These are phyloP conservation scores for Anoplopoma fimbria DNA, from an alignment of 2,113 vertebrate genomes.

Conservation along the genomic window DNA sequence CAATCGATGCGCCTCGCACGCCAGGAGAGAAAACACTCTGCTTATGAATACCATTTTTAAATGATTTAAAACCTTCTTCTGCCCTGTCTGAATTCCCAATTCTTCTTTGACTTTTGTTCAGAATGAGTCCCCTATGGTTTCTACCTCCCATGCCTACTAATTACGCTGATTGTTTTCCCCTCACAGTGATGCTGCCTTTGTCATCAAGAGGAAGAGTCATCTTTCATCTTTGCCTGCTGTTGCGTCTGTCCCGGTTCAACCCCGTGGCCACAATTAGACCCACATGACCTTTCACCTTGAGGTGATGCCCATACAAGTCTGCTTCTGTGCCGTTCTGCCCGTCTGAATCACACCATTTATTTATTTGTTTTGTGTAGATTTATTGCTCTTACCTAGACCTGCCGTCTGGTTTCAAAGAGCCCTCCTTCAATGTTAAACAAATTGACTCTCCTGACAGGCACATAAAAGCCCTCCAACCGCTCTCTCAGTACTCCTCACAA, in stretches of 20 bases:
- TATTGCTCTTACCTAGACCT: constrained; percentile 23
- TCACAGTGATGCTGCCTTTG: constrained; percentile 29
- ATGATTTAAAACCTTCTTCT: constrained; percentile 36
- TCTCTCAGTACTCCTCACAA: constrained; percentile 33
- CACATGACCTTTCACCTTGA: constrained; percentile 67
- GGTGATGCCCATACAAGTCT: constrained; percentile 52
- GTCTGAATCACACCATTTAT: constrained; percentile 47
- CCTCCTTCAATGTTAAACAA: constrained; percentile 48
- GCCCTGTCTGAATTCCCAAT: constrained; percentile 1
- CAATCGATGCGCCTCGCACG: constrained; percentile 52
- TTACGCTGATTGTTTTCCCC: constrained; percentile 34
- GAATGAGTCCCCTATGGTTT: constrained; percentile 5
- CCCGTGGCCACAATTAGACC: constrained; percentile 47
- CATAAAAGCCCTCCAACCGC: constrained; percentile 54
- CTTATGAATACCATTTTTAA: constrained; percentile 38
- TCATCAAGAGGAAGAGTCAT: constrained; percentile 24
- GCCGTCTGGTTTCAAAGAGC: constrained; percentile 39
- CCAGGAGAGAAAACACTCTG: constrained; percentile 27
- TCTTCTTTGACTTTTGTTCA: constrained; percentile 36
- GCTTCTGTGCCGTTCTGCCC: constrained; percentile 41
- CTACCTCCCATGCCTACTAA: constrained; percentile 10
- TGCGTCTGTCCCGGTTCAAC: constrained; percentile 30
- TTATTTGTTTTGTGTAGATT: neutral
- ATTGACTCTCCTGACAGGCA: constrained; percentile 44
- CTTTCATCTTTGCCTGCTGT: constrained; percentile 18